Conservation (phyloP, 2,113 vertebrate genomes). For the Toxotes chatareus region DNA sequence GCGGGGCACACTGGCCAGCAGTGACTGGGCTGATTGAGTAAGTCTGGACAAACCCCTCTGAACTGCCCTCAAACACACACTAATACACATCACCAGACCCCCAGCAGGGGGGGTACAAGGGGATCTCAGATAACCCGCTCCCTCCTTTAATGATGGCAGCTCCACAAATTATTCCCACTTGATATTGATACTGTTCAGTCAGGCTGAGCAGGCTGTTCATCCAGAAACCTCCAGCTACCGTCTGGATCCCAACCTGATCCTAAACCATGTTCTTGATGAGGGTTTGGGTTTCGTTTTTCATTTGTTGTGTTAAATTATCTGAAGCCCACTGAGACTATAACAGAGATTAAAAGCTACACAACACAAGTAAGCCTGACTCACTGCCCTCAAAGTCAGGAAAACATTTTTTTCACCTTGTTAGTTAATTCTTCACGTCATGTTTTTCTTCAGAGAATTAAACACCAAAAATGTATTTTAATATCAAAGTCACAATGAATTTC, state of each 20-base stretch:
- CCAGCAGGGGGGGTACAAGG: conserved; percentile 30
- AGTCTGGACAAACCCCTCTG: conserved; percentile 26
- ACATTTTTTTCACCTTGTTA: conserved; percentile 5
- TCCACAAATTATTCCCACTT: conserved; percentile 22
- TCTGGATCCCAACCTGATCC: not conserved
- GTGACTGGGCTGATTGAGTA: conserved; percentile 49
- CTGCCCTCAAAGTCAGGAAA: not conserved
- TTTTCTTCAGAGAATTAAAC: conserved; percentile 14
- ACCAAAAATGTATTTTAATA: not conserved
- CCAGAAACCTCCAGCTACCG: not conserved
- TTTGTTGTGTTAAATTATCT: conserved; percentile 24
- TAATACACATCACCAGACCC: no score
- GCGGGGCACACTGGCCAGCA: not conserved
- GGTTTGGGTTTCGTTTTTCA: conserved; percentile 17
- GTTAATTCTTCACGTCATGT: not conserved
- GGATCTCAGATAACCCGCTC: conserved; percentile 23
- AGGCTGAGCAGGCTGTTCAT: not conserved
- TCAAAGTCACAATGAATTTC: not conserved
- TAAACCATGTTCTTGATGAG: not conserved
- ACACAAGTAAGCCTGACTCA: conserved; percentile 9
- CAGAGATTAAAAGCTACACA: conserved; percentile 16
- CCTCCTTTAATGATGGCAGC: conserved; percentile 17
- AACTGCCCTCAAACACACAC: no score
- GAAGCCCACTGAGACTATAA: conserved; percentile 11
- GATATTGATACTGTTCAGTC: conserved; percentile 20